These are phyloP conservation scores for Tetanocera ferruginea DNA, from an alignment of 2,888 invertebrate species.

Conservation along the genomic window DNA sequence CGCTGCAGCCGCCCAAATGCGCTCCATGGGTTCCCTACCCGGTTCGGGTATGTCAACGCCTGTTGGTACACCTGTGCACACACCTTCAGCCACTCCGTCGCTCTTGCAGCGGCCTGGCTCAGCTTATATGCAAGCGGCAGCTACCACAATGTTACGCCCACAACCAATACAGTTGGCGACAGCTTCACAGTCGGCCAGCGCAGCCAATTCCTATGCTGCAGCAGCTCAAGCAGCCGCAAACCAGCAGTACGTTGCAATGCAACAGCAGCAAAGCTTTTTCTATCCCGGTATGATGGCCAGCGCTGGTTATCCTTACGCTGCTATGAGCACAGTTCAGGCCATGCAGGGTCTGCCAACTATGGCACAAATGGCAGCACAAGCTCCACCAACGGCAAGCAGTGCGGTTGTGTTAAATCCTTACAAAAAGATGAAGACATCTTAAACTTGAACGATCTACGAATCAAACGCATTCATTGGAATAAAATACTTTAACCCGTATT, in stretches of 20 bases:
- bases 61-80: conserved; percentile 56
- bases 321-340: conserved; percentile 66
- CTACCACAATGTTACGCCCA: conserved; percentile 48
- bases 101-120: conserved; percentile 51
- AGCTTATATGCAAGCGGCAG: conserved; percentile 50
- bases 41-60: conserved; percentile 56
- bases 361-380: conserved; percentile 52
- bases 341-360: conserved; percentile 64
- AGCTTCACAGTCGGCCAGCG: conserved; percentile 47
- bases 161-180: conserved; percentile 48
- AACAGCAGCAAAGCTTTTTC: conserved; percentile 66
- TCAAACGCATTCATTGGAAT: background rate
- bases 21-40: conserved; percentile 48
- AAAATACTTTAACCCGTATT: background rate
- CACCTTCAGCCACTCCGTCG: conserved; percentile 41
- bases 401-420: conserved; percentile 82
- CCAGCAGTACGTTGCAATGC: conserved; percentile 51
- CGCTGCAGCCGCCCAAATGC: conserved; percentile 54
- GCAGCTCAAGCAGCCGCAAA: conserved; percentile 51
- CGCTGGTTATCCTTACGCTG: conserved; percentile 72
- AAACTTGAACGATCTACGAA: conserved; percentile 45
- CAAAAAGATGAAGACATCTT: conserved; percentile 90
- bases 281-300: conserved; percentile 70
- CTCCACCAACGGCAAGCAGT: conserved; percentile 55
- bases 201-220: conserved; percentile 53